A percentile compares a stretch with the other conserved stretches of the same genome.
These are phyloP conservation scores for Pterocles orientalis DNA, from an alignment of 2,113 vertebrate species.

Conservation along the genomic window DNA sequence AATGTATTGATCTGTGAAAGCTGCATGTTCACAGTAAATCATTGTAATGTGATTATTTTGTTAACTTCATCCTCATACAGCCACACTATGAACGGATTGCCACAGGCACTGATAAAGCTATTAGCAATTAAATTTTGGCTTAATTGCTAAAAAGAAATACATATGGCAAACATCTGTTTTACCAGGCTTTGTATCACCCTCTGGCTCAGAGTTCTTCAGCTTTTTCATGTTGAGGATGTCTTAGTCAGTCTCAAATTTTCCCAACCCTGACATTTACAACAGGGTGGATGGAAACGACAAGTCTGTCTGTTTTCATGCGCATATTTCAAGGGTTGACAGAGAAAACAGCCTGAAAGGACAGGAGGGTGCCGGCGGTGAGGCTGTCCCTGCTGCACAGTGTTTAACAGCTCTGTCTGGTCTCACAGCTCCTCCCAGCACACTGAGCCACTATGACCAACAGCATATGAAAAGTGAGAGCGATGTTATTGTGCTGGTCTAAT, in stretches of 20 bases:
- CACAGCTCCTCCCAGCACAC: background rate
- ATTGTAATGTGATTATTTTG: background rate
- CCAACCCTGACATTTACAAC: background rate
- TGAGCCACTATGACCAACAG: background rate
- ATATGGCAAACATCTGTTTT: constrained; percentile 30
- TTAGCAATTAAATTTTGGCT: background rate
- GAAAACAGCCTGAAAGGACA: background rate
- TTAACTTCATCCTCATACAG: constrained; percentile 25
- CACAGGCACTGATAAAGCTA: constrained; percentile 52
- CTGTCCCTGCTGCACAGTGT: background rate
- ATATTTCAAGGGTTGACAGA: background rate
- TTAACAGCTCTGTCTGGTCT: background rate
- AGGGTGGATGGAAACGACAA: background rate
- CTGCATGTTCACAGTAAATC: constrained; percentile 4
- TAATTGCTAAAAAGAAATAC: constrained; percentile 39
- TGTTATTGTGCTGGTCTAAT: background rate
- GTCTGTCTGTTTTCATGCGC: background rate
- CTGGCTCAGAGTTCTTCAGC: background rate
- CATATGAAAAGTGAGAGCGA: background rate
- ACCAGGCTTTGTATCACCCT: background rate
- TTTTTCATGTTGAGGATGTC: background rate
- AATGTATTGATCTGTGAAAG: constrained; percentile 21
- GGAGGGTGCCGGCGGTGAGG: background rate
- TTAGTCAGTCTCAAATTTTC: background rate
- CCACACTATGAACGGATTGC: constrained; percentile 19